phyloP scores from a whole-genome alignment of 2,888 invertebrate species.

The Eutolmus rufibarbis region DNA sequence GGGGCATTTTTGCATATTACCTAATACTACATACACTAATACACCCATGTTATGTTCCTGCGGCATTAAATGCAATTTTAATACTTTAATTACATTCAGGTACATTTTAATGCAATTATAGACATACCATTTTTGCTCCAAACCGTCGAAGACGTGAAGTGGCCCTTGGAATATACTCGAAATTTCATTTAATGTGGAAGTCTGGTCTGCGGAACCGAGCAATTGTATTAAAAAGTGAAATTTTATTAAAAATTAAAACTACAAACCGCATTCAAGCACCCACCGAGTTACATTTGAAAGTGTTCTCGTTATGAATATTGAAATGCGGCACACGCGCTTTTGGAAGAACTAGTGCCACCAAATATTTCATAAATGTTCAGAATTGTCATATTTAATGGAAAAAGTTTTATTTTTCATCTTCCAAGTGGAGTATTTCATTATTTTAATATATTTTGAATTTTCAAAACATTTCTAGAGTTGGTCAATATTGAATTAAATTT shows the following conservation, averaged over 20 bases:
- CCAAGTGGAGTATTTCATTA: not conserved
- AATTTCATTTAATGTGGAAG: not conserved
- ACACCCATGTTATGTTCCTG: no score
- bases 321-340: not conserved
- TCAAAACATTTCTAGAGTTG: not conserved
- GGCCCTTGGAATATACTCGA: not conserved
- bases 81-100: not conserved
- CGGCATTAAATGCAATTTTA: not conserved
- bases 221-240: not conserved
- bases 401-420: not conserved
- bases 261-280: not conserved
- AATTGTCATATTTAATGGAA: not conserved
- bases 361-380: not conserved
- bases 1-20: not conserved
- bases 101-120: not conserved
- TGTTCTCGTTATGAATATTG: not conserved
- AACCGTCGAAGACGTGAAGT: not conserved
- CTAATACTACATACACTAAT: not conserved
- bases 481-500: no score
- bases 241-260: not conserved
- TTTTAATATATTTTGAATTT: not conserved
- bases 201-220: not conserved
- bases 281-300: not conserved
- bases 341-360: not conserved
- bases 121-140: not conserved